Evolutionary conservation across 2,797 vertebrate species (phyloP).

Genomic region (Esox lucius): DNA sequence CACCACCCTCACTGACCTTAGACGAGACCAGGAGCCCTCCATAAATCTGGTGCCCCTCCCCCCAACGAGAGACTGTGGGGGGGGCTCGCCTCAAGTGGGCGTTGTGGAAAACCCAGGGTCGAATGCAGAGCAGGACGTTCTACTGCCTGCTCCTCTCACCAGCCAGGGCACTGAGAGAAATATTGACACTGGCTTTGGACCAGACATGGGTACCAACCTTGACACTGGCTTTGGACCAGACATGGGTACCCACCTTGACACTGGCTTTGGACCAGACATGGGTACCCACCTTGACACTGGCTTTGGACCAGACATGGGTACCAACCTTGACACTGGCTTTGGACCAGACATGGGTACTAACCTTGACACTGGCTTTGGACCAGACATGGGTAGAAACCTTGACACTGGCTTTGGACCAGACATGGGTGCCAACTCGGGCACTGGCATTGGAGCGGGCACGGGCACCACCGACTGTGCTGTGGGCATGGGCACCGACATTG

Average conservation of each 20-base stretch:
- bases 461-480: too few relatives aligned
- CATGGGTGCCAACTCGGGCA: slow-evolving; percentile 6
- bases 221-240: slow-evolving; percentile 1
- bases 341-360: not conserved
- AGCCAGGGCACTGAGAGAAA: slow-evolving; percentile 27
- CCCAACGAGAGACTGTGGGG: slow-evolving; percentile 41
- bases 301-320: not conserved
- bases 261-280: not conserved
- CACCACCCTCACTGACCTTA: slow-evolving; percentile 61
- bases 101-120: slow-evolving; percentile 59
- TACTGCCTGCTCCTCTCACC: slow-evolving; percentile 67
- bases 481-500: not conserved
- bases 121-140: slow-evolving; percentile 62
- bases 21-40: slow-evolving; percentile 48
- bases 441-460: not conserved
- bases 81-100: slow-evolving; percentile 72
- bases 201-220: not conserved
- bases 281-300: slow-evolving; percentile 4
- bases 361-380: not conserved
- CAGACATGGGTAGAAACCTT: slow-evolving; percentile 4
- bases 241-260: not conserved
- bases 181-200: not conserved
- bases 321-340: slow-evolving; percentile 14
- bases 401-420: not conserved
- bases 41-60: slow-evolving; percentile 55